phyloP scores from a whole-genome alignment of 1,140 invertebrate genomes.

The Dendroctonus ponderosae region DNA sequence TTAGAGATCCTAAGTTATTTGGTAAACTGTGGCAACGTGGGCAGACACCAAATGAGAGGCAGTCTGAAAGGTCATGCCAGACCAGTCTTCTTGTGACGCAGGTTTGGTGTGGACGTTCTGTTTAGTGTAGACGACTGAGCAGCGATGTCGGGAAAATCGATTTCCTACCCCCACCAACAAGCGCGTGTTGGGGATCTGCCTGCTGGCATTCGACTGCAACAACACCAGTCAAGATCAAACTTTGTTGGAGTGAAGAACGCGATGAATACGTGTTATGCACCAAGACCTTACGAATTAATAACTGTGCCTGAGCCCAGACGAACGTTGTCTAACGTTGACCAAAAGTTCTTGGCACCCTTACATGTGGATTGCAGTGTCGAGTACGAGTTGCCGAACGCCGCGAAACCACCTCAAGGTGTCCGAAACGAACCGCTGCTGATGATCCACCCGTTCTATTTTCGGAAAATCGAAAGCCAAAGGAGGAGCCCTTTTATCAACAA shows the following conservation, averaged over 20 bases:
- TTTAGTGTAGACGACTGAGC: constrained; percentile 41
- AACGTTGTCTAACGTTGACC: constrained; percentile 53
- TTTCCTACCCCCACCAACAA: constrained; percentile 49
- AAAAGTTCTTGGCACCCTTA: constrained; percentile 75
- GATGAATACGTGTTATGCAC: constrained; percentile 49
- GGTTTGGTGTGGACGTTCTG: constrained; percentile 45
- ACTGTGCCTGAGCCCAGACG: constrained; percentile 38
- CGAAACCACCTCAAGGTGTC: constrained; percentile 74
- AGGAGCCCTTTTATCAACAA: constrained; percentile 74
- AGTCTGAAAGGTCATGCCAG: too few relatives aligned
- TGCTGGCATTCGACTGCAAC: constrained; percentile 19
- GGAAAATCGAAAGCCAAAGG: constrained; percentile 73
- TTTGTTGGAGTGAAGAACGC: constrained; percentile 37
- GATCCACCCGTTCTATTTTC: constrained; percentile 83
- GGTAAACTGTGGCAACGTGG: too few relatives aligned
- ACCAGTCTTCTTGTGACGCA: constrained; percentile 41
- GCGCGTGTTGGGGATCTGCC: constrained; percentile 19
- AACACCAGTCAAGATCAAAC: constrained; percentile 47
- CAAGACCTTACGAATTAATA: constrained; percentile 44
- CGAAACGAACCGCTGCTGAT: constrained; percentile 74
- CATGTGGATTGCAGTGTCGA: constrained; percentile 83
- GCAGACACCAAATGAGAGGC: too few relatives aligned
- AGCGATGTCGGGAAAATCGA: constrained; percentile 46
- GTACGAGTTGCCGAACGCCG: constrained; percentile 78
- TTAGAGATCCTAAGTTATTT: too few relatives aligned